Evolutionary conservation across 1,140 invertebrate genomes (phyloP).

Genomic region (Polypedilum pembai): DNA sequence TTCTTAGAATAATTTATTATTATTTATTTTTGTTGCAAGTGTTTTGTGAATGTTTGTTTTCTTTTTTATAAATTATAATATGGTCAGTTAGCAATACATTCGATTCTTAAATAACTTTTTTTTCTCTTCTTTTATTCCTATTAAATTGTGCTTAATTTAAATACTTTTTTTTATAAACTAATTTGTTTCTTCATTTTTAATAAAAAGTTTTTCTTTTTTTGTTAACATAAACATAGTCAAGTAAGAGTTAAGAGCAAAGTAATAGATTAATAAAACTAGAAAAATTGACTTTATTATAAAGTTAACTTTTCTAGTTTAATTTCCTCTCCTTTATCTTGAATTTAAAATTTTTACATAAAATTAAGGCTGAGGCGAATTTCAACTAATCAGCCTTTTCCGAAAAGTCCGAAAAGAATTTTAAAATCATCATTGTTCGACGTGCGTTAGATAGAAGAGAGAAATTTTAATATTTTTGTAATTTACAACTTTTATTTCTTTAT

Average conservation of each 20-base stretch:
- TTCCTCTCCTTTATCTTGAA: background rate
- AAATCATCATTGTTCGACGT: no score
- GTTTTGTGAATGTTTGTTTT: no score
- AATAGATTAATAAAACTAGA: background rate
- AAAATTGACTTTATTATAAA: background rate
- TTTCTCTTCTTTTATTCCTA: background rate
- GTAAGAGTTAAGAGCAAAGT: background rate
- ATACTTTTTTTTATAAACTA: slow-evolving; percentile 16
- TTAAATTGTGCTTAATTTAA: background rate
- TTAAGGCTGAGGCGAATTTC: background rate
- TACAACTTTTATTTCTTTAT: background rate
- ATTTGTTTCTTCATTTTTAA: background rate
- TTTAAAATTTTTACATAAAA: background rate
- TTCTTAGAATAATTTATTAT: no score
- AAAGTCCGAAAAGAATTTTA: no score
- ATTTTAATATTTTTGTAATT: background rate
- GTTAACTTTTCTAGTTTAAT: background rate
- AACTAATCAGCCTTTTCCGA: background rate
- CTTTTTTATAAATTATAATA: no score
- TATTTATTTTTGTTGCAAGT: no score
- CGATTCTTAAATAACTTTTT: slow-evolving; percentile 2
- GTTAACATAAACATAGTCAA: slow-evolving; percentile 18
- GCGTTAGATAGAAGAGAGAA: no score
- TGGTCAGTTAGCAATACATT: background rate
- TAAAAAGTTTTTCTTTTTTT: slow-evolving; percentile 8